Percentiles rank a stretch among this genome's conserved stretches.
phyloP scores from a whole-genome alignment of 1,140 invertebrate genomes.

The Pogonomyrmex californicus region DNA sequence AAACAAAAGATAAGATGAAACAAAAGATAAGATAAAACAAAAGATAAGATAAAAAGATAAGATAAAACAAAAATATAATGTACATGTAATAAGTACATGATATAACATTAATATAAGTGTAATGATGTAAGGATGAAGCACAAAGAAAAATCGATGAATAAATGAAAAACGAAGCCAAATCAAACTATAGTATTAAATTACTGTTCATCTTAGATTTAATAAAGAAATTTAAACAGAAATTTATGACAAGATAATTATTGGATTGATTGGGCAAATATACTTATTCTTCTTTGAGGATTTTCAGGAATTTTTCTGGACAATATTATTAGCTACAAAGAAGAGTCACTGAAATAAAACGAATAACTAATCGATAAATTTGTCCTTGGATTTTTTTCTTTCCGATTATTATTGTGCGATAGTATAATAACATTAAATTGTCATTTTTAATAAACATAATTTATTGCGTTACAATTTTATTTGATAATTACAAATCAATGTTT shows the following conservation, averaged over 20 bases:
- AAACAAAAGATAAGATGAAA: too few species aligned
- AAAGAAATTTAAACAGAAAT: conserved; percentile 83
- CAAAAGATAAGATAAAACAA: too few species aligned
- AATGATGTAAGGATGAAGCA: background rate
- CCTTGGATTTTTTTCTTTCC: conserved; percentile 6
- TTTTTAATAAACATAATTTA: background rate
- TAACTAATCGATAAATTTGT: background rate
- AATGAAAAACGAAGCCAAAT: background rate
- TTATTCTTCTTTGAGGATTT: conserved; percentile 79
- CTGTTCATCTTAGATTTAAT: conserved; percentile 83
- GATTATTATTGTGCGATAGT: background rate
- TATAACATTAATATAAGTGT: background rate
- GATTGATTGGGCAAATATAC: conserved; percentile 74
- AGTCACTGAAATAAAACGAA: background rate
- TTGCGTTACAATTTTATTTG: background rate
- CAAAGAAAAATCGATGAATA: background rate
- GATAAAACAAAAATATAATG: background rate
- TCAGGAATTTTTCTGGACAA: conserved; percentile 68
- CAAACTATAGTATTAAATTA: background rate
- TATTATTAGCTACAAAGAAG: background rate
- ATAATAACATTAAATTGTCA: background rate
- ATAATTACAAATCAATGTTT: background rate
- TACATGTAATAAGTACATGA: background rate
- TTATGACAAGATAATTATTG: conserved; percentile 77
- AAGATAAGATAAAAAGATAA: too few species aligned